Evolutionary conservation across 2,113 vertebrate genomes (phyloP).

Genomic region (Gobius niger): DNA sequence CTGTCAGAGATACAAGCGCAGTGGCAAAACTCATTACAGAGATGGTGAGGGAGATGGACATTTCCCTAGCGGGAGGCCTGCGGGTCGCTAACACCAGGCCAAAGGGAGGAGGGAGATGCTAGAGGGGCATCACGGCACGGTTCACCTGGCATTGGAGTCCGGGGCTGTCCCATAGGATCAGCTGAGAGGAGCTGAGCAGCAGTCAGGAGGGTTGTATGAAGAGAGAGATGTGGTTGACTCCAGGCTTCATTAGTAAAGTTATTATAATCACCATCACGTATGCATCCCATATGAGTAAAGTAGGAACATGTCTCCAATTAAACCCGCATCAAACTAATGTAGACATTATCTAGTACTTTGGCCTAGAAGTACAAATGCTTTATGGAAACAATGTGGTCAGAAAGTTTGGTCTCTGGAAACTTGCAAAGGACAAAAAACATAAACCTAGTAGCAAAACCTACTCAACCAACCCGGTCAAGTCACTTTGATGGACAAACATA

Average conservation of each 20-base stretch:
- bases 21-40: slow-evolving; percentile 57
- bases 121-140: slow-evolving; percentile 56
- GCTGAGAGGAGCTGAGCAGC: slow-evolving; percentile 36
- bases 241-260: not conserved
- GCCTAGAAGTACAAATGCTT: too few species aligned
- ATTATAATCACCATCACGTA: too few species aligned
- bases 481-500: too few species aligned
- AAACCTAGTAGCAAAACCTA: too few species aligned
- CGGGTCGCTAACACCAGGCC: slow-evolving; percentile 26
- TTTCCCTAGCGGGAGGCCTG: slow-evolving; percentile 56
- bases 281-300: too few species aligned
- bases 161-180: slow-evolving; percentile 59
- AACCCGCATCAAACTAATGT: too few species aligned
- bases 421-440: too few species aligned
- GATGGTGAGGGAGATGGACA: slow-evolving; percentile 53
- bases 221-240: not conserved
- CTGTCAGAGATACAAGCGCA: slow-evolving; percentile 40
- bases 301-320: too few species aligned
- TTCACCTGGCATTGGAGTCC: slow-evolving; percentile 53
- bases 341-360: too few species aligned
- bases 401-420: too few species aligned
- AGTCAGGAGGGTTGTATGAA: not conserved
- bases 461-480: too few species aligned
- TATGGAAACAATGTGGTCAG: too few species aligned
- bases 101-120: slow-evolving; percentile 43